Conservation (phyloP, 1,140 invertebrate species). For the Heliconius nattereri region DNA sequence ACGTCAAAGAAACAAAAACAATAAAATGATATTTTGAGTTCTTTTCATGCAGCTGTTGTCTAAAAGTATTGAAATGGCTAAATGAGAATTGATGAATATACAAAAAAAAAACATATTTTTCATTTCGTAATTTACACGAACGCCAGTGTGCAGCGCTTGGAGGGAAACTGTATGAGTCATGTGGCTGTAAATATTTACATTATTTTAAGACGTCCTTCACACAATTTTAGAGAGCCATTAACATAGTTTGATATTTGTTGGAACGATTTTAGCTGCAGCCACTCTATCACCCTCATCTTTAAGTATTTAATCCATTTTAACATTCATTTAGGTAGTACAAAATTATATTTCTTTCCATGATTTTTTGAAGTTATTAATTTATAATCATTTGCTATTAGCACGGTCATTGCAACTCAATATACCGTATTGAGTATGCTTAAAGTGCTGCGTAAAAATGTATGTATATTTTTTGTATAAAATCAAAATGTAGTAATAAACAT, state of each 20-base stretch:
- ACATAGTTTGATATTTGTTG: conserved; percentile 64
- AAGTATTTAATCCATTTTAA: not conserved
- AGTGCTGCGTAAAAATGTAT: too few species aligned
- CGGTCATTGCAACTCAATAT: too few species aligned
- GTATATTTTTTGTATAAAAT: too few species aligned
- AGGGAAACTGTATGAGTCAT: conserved; percentile 58
- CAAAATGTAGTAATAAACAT: too few species aligned
- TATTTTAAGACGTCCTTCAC: conserved; percentile 77
- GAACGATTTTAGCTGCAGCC: conserved; percentile 24
- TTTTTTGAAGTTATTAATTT: too few species aligned
- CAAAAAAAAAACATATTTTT: not conserved
- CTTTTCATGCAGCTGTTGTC: not conserved
- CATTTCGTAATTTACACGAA: conserved; percentile 31
- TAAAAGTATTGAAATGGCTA: not conserved
- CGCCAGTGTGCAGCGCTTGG: conserved; percentile 11
- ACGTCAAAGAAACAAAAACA: not conserved
- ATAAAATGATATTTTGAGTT: not conserved
- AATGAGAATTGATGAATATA: not conserved
- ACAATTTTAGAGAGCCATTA: conserved; percentile 63
- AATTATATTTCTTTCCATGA: too few species aligned
- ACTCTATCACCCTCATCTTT: conserved; percentile 13
- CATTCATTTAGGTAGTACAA: too few species aligned
- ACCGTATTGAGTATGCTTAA: too few species aligned
- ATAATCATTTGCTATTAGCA: too few species aligned
- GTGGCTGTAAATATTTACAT: conserved; percentile 61